phyloP scores from a whole-genome alignment of 2,113 vertebrate species.

The Neofelis nebulosa region DNA sequence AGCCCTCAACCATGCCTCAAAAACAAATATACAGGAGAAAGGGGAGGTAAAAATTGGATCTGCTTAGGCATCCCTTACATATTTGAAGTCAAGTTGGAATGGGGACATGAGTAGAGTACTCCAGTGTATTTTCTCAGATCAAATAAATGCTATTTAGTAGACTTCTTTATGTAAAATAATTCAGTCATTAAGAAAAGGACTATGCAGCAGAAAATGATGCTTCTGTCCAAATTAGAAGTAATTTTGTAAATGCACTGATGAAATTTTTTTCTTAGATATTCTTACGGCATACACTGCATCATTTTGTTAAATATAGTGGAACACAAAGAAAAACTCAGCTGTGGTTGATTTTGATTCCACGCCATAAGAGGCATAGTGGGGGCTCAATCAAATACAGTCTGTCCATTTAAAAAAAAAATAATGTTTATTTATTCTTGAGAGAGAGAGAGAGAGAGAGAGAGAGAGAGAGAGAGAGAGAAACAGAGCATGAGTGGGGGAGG shows the following conservation, averaged over 20 bases:
- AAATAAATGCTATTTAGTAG: conserved; percentile 1
- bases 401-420: neutral
- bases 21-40: conserved; percentile 39
- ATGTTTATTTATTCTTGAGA: too few species aligned
- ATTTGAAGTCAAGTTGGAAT: neutral
- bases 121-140: conserved; percentile 8
- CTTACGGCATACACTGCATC: neutral
- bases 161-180: conserved; percentile 27
- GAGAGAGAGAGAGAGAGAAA: too few species aligned
- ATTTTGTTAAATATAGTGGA: conserved; percentile 14
- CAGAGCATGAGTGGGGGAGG: too few species aligned
- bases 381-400: neutral
- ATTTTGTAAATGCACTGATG: neutral
- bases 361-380: neutral
- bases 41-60: neutral
- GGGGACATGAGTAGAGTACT: neutral
- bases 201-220: neutral
- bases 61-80: neutral
- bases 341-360: neutral
- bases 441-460: too few species aligned
- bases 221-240: neutral
- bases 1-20: neutral
- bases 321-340: conserved; percentile 45
- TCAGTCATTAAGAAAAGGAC: conserved; percentile 27
- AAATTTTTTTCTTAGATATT: neutral